Evolutionary conservation across 2,113 vertebrate genomes (phyloP).

Genomic region (Oryzias woworae): DNA sequence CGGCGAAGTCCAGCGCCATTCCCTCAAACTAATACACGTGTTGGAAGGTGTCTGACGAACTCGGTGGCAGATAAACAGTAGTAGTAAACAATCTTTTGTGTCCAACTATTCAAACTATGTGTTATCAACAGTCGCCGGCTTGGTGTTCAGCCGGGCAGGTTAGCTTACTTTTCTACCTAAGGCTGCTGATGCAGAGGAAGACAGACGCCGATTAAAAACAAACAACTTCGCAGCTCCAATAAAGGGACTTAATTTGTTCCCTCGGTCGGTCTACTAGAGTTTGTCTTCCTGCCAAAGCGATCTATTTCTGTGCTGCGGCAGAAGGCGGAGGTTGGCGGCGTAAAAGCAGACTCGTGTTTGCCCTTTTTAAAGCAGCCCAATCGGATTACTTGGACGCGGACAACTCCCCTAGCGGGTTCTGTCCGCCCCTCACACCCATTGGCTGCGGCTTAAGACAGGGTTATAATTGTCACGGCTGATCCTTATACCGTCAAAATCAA

Average conservation of each 20-base stretch:
- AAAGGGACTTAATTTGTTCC: conserved; percentile 10
- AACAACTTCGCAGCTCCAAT: not conserved
- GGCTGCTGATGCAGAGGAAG: conserved; percentile 5
- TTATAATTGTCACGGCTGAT: conserved; percentile 3
- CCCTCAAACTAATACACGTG: conserved; percentile 27
- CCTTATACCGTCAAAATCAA: conserved; percentile 32
- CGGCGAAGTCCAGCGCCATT: conserved; percentile 78
- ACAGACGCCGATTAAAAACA: not conserved
- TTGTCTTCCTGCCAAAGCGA: conserved; percentile 16
- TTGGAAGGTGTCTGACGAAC: conserved; percentile 3
- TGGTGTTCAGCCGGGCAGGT: conserved; percentile 24
- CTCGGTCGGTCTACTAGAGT: conserved; percentile 1
- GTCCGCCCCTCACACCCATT: conserved; percentile 64
- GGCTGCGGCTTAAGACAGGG: conserved; percentile 36
- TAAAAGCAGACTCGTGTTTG: conserved; percentile 39
- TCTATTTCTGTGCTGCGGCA: conserved; percentile 63
- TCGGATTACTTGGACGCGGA: conserved; percentile 55
- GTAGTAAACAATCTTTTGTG: not conserved
- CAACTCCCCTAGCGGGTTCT: conserved; percentile 74
- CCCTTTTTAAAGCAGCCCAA: conserved; percentile 75
- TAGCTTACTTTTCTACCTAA: not conserved
- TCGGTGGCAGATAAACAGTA: not conserved
- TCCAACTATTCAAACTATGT: not conserved
- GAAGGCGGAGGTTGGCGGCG: conserved; percentile 36
- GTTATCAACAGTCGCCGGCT: conserved; percentile 19